Evolutionary conservation across 2,113 vertebrate species (phyloP).

Genomic region (Arothron firmamentum): DNA sequence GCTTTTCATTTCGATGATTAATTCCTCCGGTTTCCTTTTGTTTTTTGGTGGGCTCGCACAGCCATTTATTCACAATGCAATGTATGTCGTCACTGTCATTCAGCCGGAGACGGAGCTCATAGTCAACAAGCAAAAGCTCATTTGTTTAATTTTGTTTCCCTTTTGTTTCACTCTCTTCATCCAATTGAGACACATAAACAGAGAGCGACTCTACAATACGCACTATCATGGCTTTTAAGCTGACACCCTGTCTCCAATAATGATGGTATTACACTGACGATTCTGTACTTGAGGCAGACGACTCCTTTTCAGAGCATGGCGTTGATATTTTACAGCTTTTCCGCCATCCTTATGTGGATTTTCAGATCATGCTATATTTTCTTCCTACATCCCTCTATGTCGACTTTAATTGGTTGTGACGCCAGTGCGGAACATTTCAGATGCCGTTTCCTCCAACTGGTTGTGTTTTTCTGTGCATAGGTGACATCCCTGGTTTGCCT

Average conservation of each 20-base stretch:
- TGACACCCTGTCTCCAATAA: constrained; percentile 59
- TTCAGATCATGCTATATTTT: constrained; percentile 8
- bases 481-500: not conserved
- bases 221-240: constrained; percentile 61
- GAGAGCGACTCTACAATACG: constrained; percentile 61
- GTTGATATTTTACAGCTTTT: constrained; percentile 32
- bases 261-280: constrained; percentile 61
- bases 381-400: not conserved
- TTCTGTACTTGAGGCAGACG: constrained; percentile 44
- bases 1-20: constrained; percentile 59
- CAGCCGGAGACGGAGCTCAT: constrained; percentile 56
- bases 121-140: constrained; percentile 71
- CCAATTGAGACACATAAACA: constrained; percentile 62
- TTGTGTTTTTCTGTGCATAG: not conserved
- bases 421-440: not conserved
- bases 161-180: constrained; percentile 28
- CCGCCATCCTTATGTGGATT: constrained; percentile 18
- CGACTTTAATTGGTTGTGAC: constrained; percentile 6
- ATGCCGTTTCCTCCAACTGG: constrained; percentile 11
- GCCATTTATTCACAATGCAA: constrained; percentile 67
- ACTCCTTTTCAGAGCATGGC: constrained; percentile 27
- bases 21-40: constrained; percentile 60
- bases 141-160: constrained; percentile 72
- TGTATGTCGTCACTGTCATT: constrained; percentile 65
- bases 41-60: constrained; percentile 63